phyloP scores from a whole-genome alignment of 2,888 invertebrate genomes.

The Deilephila elpenor region DNA sequence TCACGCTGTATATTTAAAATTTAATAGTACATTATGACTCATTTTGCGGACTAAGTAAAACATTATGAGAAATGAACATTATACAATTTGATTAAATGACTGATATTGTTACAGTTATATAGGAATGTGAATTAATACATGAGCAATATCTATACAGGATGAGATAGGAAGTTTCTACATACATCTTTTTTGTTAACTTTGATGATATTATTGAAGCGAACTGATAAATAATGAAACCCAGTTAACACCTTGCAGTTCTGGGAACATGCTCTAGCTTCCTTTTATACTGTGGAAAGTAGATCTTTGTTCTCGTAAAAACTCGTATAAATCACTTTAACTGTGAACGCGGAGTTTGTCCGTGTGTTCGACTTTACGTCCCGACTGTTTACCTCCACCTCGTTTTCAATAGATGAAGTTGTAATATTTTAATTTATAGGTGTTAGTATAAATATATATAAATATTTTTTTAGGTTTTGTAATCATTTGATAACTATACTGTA shows the following conservation, averaged over 20 bases:
- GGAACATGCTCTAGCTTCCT: constrained; percentile 35
- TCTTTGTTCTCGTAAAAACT: constrained; percentile 41
- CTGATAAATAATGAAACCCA: not conserved
- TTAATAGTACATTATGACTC: no score
- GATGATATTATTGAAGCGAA: not conserved
- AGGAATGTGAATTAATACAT: no score
- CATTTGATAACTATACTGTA: no score
- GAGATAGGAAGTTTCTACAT: no score
- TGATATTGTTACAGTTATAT: not conserved
- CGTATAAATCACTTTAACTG: constrained; percentile 35
- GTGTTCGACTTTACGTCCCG: not conserved
- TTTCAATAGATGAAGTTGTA: not conserved
- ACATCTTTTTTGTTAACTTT: not conserved
- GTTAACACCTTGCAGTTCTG: constrained; percentile 29
- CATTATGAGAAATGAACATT: no score
- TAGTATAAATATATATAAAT: no score
- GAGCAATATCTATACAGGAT: no score
- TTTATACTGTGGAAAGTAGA: constrained; percentile 41
- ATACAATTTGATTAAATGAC: not conserved
- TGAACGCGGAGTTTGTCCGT: constrained; percentile 12
- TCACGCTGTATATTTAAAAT: no score
- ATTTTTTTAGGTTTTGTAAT: no score
- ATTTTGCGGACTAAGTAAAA: no score
- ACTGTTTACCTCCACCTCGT: constrained; percentile 5
- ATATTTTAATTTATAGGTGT: no score